A percentile compares a stretch with the other conserved stretches of the same genome.
phyloP scores from a whole-genome alignment of 2,888 invertebrate species.

The Pterostichus niger region DNA sequence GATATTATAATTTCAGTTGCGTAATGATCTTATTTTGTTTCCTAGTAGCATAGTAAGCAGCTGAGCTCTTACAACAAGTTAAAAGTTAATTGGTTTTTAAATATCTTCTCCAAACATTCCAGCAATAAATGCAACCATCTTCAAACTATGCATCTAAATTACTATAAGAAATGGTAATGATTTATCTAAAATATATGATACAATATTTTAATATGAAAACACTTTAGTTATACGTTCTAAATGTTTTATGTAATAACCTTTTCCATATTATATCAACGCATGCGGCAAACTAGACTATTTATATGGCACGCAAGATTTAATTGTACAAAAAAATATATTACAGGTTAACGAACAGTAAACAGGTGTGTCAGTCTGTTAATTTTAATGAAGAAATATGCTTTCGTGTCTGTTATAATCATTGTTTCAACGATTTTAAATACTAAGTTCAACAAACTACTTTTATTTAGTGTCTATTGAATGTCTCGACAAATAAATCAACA shows the following conservation, averaged over 20 bases:
- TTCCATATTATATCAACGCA: conserved; percentile 25
- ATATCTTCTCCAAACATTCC: neutral
- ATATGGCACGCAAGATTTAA: conserved; percentile 17
- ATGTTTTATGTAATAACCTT: conserved; percentile 12
- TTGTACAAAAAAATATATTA: conserved; percentile 11
- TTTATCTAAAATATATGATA: too few relatives aligned
- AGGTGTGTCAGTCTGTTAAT: neutral
- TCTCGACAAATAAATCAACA: too few relatives aligned
- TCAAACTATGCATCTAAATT: too few relatives aligned
- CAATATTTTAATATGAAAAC: too few relatives aligned
- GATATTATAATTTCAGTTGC: conserved; percentile 55
- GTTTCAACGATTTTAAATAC: conserved; percentile 2
- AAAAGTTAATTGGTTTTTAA: conserved; percentile 6
- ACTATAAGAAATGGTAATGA: too few relatives aligned
- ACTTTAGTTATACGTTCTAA: neutral
- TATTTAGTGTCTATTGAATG: neutral
- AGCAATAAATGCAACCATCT: too few relatives aligned
- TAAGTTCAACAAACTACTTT: conserved; percentile 23
- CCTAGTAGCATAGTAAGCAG: conserved; percentile 21
- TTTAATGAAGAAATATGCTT: neutral
- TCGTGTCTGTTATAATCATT: conserved; percentile 6
- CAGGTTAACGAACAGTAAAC: conserved; percentile 19
- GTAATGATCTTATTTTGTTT: conserved; percentile 52
- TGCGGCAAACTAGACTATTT: conserved; percentile 22
- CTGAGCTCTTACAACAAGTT: neutral